A percentile compares a stretch with the other conserved stretches of the same genome.
phyloP scores from a whole-genome alignment of 2,888 invertebrate genomes.

The Ashinkailepas kermadecensis region DNA sequence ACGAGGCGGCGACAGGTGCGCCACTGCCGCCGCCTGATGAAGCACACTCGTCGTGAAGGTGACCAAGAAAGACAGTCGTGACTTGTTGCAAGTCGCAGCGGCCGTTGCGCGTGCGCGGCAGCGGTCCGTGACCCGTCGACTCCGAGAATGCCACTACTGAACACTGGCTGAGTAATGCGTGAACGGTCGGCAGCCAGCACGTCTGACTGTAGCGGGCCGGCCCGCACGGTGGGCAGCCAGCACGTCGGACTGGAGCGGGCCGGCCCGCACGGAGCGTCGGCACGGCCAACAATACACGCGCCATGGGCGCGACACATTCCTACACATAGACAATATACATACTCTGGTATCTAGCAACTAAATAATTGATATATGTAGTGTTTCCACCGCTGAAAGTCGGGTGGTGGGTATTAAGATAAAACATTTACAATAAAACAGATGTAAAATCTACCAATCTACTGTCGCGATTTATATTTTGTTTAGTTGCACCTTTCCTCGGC shows the following conservation, averaged over 20 bases:
- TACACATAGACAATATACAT: background rate
- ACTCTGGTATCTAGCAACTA: background rate
- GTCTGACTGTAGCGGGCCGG: background rate
- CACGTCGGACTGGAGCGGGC: background rate
- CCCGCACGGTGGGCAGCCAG: background rate
- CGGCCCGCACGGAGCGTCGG: background rate
- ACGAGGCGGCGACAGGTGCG: background rate
- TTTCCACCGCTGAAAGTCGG: background rate
- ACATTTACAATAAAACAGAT: background rate
- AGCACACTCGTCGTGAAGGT: background rate
- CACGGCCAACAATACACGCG: background rate
- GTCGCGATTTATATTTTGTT: background rate
- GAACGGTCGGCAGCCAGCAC: background rate
- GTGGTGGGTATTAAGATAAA: background rate
- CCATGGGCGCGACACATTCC: background rate
- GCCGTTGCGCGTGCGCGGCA: background rate
- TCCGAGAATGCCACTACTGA: background rate
- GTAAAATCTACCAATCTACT: background rate
- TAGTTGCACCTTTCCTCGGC: background rate
- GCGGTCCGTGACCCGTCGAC: background rate
- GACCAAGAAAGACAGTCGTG: conserved; percentile 17
- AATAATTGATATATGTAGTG: background rate
- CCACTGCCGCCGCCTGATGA: background rate
- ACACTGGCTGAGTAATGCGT: background rate
- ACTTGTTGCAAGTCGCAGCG: conserved; percentile 1